phyloP scores from a whole-genome alignment of 1,140 invertebrate species.

The Bombus soroeensis region DNA sequence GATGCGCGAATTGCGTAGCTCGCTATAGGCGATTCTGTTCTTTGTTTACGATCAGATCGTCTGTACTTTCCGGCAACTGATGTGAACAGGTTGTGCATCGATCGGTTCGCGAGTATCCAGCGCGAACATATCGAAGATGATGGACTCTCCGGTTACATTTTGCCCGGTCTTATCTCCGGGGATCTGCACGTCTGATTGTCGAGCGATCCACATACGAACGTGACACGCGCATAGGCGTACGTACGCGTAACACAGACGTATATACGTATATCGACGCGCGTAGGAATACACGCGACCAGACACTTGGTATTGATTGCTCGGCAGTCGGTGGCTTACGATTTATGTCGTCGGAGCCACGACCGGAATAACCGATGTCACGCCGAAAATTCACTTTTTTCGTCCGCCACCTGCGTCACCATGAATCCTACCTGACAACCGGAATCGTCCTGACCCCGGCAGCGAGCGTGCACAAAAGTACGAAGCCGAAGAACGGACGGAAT shows the following conservation, averaged over 20 bases:
- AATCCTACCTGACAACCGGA: slow-evolving; percentile 57
- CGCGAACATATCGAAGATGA: slow-evolving; percentile 2
- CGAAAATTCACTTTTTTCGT: slow-evolving; percentile 63
- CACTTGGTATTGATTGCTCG: slow-evolving; percentile 67
- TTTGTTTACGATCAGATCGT: not conserved
- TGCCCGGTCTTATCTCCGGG: slow-evolving; percentile 18
- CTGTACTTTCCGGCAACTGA: not conserved
- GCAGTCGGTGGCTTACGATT: slow-evolving; percentile 67
- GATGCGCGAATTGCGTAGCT: not conserved
- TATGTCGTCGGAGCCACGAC: slow-evolving; percentile 67
- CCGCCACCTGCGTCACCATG: slow-evolving; percentile 57
- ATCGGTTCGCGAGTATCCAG: not conserved
- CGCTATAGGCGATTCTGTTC: no score
- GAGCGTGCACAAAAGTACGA: slow-evolving; percentile 31
- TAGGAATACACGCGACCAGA: not conserved
- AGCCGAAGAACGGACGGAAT: slow-evolving; percentile 35
- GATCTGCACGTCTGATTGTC: slow-evolving; percentile 29
- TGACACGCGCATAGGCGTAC: not conserved
- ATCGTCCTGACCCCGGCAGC: slow-evolving; percentile 37
- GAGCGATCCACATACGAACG: not conserved
- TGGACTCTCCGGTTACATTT: slow-evolving; percentile 17
- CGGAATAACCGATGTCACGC: slow-evolving; percentile 68
- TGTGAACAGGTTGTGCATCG: not conserved
- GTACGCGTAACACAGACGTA: not conserved
- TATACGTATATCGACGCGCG: no score